Evolutionary conservation across 2,888 invertebrate species (phyloP).

Genomic region (Odiellus spinosus): DNA sequence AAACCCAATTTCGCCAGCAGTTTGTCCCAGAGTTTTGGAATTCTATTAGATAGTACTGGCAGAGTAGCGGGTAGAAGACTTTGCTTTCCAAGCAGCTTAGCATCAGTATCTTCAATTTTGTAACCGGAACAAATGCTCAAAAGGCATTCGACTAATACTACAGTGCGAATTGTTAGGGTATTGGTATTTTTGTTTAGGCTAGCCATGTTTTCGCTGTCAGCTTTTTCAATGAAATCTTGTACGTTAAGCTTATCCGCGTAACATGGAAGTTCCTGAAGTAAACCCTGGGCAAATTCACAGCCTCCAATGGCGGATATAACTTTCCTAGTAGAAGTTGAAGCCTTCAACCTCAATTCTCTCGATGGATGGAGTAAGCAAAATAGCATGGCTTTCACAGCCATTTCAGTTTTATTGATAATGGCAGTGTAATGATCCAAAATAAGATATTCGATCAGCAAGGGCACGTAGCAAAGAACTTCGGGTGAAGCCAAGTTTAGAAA

Average conservation of each 20-base stretch:
- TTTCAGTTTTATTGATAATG: slow-evolving; percentile 42
- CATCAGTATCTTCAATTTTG: slow-evolving; percentile 36
- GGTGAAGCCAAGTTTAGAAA: slow-evolving; percentile 45
- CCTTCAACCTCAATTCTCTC: slow-evolving; percentile 44
- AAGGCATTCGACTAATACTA: slow-evolving; percentile 28
- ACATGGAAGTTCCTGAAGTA: slow-evolving; percentile 47
- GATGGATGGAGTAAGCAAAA: slow-evolving; percentile 48
- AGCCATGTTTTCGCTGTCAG: slow-evolving; percentile 21
- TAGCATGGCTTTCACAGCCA: slow-evolving; percentile 43
- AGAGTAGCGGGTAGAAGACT: slow-evolving; percentile 58
- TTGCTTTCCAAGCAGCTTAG: slow-evolving; percentile 45
- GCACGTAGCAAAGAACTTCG: neutral
- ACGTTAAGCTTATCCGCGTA: slow-evolving; percentile 42
- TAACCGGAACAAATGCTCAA: slow-evolving; percentile 25
- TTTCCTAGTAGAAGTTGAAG: slow-evolving; percentile 42
- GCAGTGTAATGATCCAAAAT: slow-evolving; percentile 50
- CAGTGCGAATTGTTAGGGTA: slow-evolving; percentile 16
- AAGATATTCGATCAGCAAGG: slow-evolving; percentile 46
- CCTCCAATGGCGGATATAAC: slow-evolving; percentile 42
- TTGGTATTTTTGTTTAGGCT: slow-evolving; percentile 4
- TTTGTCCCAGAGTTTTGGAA: neutral
- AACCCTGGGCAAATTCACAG: slow-evolving; percentile 42
- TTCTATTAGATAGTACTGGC: slow-evolving; percentile 41
- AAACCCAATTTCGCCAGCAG: neutral
- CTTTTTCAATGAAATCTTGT: slow-evolving; percentile 7